A percentile compares a stretch with the other conserved stretches of the same genome.
phyloP scores from a whole-genome alignment of 2,888 invertebrate species.

The Meganola albula region DNA sequence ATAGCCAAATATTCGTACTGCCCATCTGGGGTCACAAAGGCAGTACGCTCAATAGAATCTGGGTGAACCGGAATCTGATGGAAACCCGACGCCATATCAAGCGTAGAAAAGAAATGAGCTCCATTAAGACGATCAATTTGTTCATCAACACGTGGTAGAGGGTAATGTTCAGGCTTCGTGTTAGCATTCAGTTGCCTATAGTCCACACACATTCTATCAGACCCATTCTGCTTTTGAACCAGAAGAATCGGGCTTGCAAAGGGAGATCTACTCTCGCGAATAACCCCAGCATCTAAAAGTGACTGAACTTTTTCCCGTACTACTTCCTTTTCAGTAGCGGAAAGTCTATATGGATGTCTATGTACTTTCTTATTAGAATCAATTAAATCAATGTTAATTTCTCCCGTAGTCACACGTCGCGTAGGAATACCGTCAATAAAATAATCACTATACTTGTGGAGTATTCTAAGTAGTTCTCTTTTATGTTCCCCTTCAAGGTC shows the following conservation, averaged over 20 bases:
- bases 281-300: constrained; percentile 19
- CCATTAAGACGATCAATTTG: constrained; percentile 1
- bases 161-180: constrained; percentile 23
- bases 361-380: constrained; percentile 14
- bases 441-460: constrained; percentile 8
- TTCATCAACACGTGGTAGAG: constrained; percentile 9
- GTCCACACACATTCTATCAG: constrained; percentile 1
- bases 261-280: constrained; percentile 13
- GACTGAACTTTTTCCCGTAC: constrained; percentile 20
- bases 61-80: constrained; percentile 25
- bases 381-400: constrained; percentile 10
- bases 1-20: constrained; percentile 22
- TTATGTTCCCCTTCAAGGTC: constrained; percentile 13
- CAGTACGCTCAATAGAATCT: constrained; percentile 14
- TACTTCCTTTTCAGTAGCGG: constrained; percentile 19
- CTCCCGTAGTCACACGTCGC: constrained; percentile 13
- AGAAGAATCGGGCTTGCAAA: neutral
- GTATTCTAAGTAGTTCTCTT: constrained; percentile 4
- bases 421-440: constrained; percentile 18
- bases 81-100: constrained; percentile 29
- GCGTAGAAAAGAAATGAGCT: constrained; percentile 14
- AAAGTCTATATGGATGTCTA: constrained; percentile 14
- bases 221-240: neutral
- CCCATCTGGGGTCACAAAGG: constrained; percentile 19
- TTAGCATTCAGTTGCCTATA: constrained; percentile 25